phyloP scores from a whole-genome alignment of 2,113 vertebrate genomes.

The Chrysemys picta region DNA sequence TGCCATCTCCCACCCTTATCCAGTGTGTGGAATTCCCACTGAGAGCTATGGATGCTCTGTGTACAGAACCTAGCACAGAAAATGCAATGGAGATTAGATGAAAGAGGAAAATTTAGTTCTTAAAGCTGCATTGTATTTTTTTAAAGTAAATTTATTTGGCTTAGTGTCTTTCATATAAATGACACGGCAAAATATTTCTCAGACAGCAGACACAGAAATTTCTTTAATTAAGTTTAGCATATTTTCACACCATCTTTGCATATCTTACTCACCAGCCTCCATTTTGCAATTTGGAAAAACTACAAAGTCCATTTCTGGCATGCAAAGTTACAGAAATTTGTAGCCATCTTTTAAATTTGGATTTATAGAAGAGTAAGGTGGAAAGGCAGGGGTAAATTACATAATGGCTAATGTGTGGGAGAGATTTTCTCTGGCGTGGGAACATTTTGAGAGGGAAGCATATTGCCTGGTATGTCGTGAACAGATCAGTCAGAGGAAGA shows the following conservation, averaged over 20 bases:
- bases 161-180: neutral
- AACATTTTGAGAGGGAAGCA: slow-evolving; percentile 34
- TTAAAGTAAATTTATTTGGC: neutral
- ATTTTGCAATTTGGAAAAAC: neutral
- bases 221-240: neutral
- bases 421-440: neutral
- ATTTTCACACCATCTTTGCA: neutral
- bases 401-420: neutral
- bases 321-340: neutral
- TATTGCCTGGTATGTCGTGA: neutral
- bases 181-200: neutral
- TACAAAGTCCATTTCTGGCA: neutral
- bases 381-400: neutral
- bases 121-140: neutral
- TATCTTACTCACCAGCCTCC: neutral
- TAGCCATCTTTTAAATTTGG: neutral
- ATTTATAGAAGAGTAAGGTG: neutral
- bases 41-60: neutral
- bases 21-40: no score
- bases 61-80: neutral
- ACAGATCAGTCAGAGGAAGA: neutral
- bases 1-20: neutral
- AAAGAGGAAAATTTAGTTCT: neutral
- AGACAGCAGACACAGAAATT: neutral
- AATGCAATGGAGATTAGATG: neutral